A percentile compares a stretch with the other conserved stretches of the same genome.
phyloP scores from a whole-genome alignment of 2,797 vertebrate species.

The Myotis pilosus region DNA sequence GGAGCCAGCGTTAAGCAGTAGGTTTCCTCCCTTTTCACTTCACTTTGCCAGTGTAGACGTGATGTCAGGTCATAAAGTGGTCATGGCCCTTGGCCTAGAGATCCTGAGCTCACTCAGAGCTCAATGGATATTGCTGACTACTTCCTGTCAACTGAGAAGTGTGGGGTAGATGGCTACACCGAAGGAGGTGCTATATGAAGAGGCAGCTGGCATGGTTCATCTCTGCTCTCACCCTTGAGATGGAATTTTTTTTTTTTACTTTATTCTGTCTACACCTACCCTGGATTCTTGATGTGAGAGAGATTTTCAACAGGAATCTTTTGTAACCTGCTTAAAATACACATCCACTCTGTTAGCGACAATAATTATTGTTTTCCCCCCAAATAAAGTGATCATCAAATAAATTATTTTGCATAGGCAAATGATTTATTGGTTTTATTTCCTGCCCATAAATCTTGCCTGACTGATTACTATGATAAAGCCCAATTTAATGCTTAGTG shows the following conservation, averaged over 20 bases:
- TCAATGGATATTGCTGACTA: not conserved
- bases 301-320: not conserved
- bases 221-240: not conserved
- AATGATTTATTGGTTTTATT: not conserved
- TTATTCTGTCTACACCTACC: not conserved
- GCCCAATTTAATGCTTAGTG: not conserved
- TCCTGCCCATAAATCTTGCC: not conserved
- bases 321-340: not conserved
- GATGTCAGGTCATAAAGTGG: not conserved
- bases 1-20: not conserved
- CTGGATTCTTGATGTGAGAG: not conserved
- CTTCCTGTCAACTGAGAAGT: not conserved
- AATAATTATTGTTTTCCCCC: not conserved
- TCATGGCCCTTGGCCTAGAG: not conserved
- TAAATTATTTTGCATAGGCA: not conserved
- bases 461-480: not conserved
- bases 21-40: not conserved
- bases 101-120: not conserved
- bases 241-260: not conserved
- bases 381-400: not conserved
- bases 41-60: not conserved
- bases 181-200: not conserved
- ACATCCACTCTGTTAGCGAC: not conserved
- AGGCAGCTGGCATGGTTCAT: not conserved
- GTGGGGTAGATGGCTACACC: fast-evolving